These are phyloP conservation scores for Orchesella cincta DNA, from an alignment of 1,140 invertebrate species.

Conservation along the genomic window DNA sequence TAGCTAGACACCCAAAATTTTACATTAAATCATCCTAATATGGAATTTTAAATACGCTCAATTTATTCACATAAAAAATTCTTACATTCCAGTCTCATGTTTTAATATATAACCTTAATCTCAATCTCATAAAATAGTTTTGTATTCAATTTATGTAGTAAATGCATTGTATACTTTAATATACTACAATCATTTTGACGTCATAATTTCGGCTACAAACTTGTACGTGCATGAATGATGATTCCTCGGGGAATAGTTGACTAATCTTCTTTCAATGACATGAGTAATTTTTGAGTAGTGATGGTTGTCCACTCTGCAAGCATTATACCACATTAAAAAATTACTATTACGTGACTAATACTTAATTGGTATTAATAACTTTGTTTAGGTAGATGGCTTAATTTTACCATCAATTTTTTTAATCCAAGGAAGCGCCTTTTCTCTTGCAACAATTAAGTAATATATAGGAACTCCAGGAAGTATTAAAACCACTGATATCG, in stretches of 20 bases:
- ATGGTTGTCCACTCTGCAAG: conserved; percentile 1
- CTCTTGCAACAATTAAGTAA: conserved; percentile 71
- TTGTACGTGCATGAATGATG: too few species aligned
- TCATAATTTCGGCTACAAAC: too few species aligned
- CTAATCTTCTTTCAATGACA: conserved; percentile 7
- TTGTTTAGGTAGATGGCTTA: neutral
- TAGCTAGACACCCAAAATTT: too few species aligned
- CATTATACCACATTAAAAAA: neutral
- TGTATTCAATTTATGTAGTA: too few species aligned
- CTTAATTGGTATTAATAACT: neutral
- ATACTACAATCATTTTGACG: too few species aligned
- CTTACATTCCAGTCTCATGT: too few species aligned
- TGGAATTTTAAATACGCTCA: too few species aligned
- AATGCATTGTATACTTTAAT: too few species aligned
- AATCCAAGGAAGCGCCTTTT: neutral
- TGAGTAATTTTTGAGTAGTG: neutral
- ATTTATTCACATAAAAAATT: too few species aligned
- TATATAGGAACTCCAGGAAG: conserved; percentile 84
- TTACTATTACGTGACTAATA: neutral
- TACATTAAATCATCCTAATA: too few species aligned
- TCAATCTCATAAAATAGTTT: neutral
- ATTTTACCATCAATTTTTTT: neutral
- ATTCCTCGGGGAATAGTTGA: too few species aligned
- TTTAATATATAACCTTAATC: neutral
- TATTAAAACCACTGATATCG: conserved; percentile 80